These are phyloP conservation scores for Gymnodraco acuticeps DNA, from an alignment of 2,797 vertebrate genomes.

Conservation along the genomic window DNA sequence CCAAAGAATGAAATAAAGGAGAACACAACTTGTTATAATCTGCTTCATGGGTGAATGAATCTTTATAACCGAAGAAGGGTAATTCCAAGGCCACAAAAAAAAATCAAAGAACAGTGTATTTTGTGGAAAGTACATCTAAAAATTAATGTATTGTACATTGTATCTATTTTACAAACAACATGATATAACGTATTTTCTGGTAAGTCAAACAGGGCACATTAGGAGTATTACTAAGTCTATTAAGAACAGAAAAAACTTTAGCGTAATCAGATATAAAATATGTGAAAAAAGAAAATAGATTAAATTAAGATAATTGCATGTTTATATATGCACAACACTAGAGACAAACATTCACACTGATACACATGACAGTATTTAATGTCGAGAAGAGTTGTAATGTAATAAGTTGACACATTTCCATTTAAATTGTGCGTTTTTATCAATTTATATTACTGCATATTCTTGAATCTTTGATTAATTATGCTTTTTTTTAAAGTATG, in stretches of 20 bases:
- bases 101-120: neutral
- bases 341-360: too few relatives aligned
- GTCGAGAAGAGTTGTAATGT: too few relatives aligned
- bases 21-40: slow-evolving; percentile 45
- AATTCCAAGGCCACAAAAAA: neutral
- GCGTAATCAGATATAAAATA: neutral
- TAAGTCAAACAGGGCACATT: neutral
- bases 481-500: neutral
- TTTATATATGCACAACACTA: too few relatives aligned
- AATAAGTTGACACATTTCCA: too few relatives aligned
- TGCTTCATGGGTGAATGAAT: slow-evolving; percentile 20
- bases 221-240: neutral
- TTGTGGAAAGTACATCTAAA: neutral
- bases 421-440: neutral
- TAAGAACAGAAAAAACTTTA: neutral
- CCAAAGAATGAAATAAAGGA: slow-evolving; percentile 71
- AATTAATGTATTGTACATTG: neutral
- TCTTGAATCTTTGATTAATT: too few relatives aligned
- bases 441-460: too few relatives aligned
- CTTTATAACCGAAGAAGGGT: neutral
- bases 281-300: neutral
- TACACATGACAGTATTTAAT: too few relatives aligned
- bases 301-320: neutral
- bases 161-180: too few relatives aligned
- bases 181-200: neutral